Evolutionary conservation across 2,888 invertebrate genomes (phyloP).

Genomic region (Margaritifera margaritifera): DNA sequence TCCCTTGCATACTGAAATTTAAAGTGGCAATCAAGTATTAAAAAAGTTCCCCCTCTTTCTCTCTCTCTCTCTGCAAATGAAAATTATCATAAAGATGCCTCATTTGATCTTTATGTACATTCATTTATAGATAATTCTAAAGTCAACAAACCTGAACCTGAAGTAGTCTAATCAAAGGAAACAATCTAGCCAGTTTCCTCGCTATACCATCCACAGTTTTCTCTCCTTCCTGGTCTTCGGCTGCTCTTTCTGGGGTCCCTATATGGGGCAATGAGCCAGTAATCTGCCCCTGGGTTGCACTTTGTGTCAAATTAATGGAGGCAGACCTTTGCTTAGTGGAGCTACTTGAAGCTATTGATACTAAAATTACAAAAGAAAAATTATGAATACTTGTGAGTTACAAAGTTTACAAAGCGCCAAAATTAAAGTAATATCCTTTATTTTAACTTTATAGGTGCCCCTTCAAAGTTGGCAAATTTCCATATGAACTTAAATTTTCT

Average conservation of each 20-base stretch:
- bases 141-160: slow-evolving; percentile 63
- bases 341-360: slow-evolving; percentile 38
- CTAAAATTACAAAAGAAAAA: slow-evolving; percentile 11
- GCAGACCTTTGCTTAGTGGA: slow-evolving; percentile 32
- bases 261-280: slow-evolving; percentile 19
- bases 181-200: slow-evolving; percentile 43
- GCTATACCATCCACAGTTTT: slow-evolving; percentile 17
- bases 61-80: too few relatives aligned
- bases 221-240: slow-evolving; percentile 3
- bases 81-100: too few relatives aligned
- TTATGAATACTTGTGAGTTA: not conserved
- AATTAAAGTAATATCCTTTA: too few relatives aligned
- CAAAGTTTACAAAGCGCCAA: too few relatives aligned
- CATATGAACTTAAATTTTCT: too few relatives aligned
- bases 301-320: slow-evolving; percentile 26
- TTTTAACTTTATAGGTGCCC: too few relatives aligned
- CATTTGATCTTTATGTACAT: too few relatives aligned
- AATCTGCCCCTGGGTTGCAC: slow-evolving; percentile 19
- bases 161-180: slow-evolving; percentile 60
- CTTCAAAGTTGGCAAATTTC: too few relatives aligned
- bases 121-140: too few relatives aligned
- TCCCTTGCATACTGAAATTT: too few relatives aligned
- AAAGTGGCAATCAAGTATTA: too few relatives aligned
- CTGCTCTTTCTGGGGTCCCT: slow-evolving; percentile 14
- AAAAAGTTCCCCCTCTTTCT: too few relatives aligned